These are phyloP conservation scores for Drosophila punjabiensis DNA, from an alignment of 1,140 invertebrate genomes.

Conservation along the genomic window DNA sequence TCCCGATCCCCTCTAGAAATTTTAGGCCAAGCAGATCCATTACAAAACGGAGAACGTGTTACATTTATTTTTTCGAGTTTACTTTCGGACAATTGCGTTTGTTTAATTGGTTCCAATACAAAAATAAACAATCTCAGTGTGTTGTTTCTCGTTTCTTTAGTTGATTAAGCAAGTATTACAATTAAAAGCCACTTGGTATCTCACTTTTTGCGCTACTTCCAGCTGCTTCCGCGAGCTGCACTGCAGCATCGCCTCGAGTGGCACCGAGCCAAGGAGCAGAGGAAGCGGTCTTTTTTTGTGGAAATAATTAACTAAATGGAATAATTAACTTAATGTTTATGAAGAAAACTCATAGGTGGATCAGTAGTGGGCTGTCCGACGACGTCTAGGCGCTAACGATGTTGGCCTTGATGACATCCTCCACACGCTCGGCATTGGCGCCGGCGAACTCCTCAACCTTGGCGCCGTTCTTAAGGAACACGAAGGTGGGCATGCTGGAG, in stretches of 20 bases:
- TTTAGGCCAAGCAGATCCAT: neutral
- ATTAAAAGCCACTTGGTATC: conserved; percentile 73
- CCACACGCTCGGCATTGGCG: conserved; percentile 91
- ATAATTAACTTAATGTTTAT: conserved; percentile 72
- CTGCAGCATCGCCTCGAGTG: conserved; percentile 18
- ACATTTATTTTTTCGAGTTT: conserved; percentile 56
- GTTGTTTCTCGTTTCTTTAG: conserved; percentile 28
- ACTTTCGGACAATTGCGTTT: conserved; percentile 47
- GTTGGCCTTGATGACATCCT: conserved; percentile 54
- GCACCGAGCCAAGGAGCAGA: neutral
- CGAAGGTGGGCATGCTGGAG: conserved; percentile 96
- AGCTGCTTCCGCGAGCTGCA: conserved; percentile 24
- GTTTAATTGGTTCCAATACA: conserved; percentile 47
- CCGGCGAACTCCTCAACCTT: conserved; percentile 92
- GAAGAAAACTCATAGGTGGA: conserved; percentile 48
- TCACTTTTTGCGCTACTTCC: conserved; percentile 46
- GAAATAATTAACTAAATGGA: conserved; percentile 77
- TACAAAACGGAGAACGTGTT: conserved; percentile 26
- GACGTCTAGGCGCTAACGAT: conserved; percentile 39
- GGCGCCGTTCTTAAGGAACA: conserved; percentile 93
- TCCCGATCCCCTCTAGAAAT: neutral
- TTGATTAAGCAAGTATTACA: conserved; percentile 70
- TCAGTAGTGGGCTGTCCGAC: conserved; percentile 37
- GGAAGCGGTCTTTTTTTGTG: conserved; percentile 6
- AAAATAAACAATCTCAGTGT: conserved; percentile 45